Base-by-base conservation (phyloP, 1,140 invertebrate species). In the Polypedilum pembai region DNA sequence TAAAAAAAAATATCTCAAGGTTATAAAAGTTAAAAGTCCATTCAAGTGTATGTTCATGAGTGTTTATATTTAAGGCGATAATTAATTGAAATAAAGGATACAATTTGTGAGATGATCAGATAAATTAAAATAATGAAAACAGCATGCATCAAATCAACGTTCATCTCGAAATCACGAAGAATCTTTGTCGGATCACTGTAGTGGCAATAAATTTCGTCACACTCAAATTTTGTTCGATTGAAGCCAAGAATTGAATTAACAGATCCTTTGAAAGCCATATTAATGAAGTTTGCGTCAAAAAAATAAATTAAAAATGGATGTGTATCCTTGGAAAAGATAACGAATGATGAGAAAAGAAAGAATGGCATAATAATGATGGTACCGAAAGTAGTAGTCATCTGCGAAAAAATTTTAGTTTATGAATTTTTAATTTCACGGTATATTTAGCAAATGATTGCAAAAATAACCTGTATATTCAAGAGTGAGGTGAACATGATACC, bases 311-410 rank as follows among this genome's bases (percentile, higher is more conserved):
- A 84, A 77, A 89, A 91, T 0, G 82, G 80, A 12, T 93, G 94
- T 3, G 94, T 92, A 77, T 95, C 93, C 75, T 88, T 88, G 75
- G 93, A 86, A 76, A 89, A 90, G 0, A 97, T 88, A 79, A 98
- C 96, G 83, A 96, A 96, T n/a, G 95, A 95, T 69, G 89, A 91
- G 78, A 94, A 96, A 76, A 96, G 86, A 8, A 93, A 86, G 78
- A 96, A 94, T 0, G 93, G 95, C 81, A 92, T 89, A 75, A 94
- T 90, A 72, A 89, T 88, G 76, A 89, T 85, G 21, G 94, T 94
- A 20, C 94, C 95, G 80, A 97, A 87, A 78, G 96, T 91, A 0
- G 95, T 92, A 8, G 89, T 90, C 78, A 90, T 85, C 45, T 56
- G n/a, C 4, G n/a, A 56, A 56, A 12, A 56, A 56, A 56, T 56